Conservation (phyloP, 2,888 invertebrate genomes). For the Crossocerus cetratus region DNA sequence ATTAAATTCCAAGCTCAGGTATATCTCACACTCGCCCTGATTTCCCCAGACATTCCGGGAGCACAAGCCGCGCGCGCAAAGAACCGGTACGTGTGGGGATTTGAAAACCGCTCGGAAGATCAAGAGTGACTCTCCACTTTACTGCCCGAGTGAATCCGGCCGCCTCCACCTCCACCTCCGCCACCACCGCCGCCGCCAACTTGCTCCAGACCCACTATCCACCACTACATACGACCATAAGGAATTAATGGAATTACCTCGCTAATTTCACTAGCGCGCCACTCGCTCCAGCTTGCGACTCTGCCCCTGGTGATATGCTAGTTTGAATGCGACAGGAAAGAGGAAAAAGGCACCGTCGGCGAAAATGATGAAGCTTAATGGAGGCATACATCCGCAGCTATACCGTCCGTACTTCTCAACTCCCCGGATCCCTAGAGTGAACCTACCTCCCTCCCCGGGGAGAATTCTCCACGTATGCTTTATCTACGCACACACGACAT, state of each 20-base stretch:
- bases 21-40: constrained; percentile 37
- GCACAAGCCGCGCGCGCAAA: constrained; percentile 18
- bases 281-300: too few relatives aligned
- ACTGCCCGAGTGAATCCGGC: constrained; percentile 34
- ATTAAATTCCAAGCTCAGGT: constrained; percentile 52
- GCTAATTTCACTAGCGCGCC: too few relatives aligned
- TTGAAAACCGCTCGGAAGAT: constrained; percentile 24
- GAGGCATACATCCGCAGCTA: constrained; percentile 18
- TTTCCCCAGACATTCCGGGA: constrained; percentile 48
- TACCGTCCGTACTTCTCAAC: too few relatives aligned
- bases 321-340: too few relatives aligned
- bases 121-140: constrained; percentile 26
- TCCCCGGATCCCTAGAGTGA: too few relatives aligned
- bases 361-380: constrained; percentile 47
- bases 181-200: too few relatives aligned
- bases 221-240: too few relatives aligned
- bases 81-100: constrained; percentile 31
- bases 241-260: too few relatives aligned
- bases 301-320: too few relatives aligned
- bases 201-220: too few relatives aligned
- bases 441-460: constrained; percentile 23
- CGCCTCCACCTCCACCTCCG: too few relatives aligned
- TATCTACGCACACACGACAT: constrained; percentile 10
- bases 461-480: constrained; percentile 14
- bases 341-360: neutral